A percentile compares a stretch with the other conserved stretches of the same genome.
phyloP scores from a whole-genome alignment of 2,888 invertebrate species.

The Neoitamus cyanurus region DNA sequence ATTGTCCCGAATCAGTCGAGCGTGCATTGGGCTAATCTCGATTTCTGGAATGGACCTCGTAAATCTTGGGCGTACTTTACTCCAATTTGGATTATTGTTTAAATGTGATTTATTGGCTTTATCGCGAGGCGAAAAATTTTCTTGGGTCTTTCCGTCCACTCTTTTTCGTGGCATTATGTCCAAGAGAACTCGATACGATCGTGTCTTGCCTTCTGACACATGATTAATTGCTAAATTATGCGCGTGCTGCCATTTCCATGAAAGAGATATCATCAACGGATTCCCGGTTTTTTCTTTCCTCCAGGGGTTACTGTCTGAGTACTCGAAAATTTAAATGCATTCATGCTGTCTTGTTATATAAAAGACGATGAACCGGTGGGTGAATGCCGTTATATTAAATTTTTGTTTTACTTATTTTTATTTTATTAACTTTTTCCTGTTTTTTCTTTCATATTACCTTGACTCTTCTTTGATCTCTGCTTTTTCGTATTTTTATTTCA shows the following conservation, averaged over 20 bases:
- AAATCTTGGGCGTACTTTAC: conserved; percentile 15
- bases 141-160: background rate
- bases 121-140: background rate
- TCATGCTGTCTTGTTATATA: background rate
- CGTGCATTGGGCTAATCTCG: conserved; percentile 12
- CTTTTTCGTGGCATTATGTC: background rate
- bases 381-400: background rate
- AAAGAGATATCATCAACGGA: background rate
- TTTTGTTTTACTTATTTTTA: background rate
- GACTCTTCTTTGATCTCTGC: no score
- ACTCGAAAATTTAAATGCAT: background rate
- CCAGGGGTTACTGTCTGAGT: background rate
- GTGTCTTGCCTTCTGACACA: background rate
- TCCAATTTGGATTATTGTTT: conserved; percentile 27
- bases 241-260: background rate
- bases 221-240: background rate
- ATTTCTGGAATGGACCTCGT: background rate
- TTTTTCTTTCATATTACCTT: no score
- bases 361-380: background rate
- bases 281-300: background rate
- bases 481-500: no score
- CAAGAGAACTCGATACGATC: background rate
- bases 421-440: no score
- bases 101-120: conserved; percentile 17
- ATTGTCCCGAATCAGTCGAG: conserved; percentile 10